Evolutionary conservation across 1,140 invertebrate genomes (phyloP), one percentile per base, ranked within the genome.

Genomic region (Druon quercuslanigerum): DNA sequence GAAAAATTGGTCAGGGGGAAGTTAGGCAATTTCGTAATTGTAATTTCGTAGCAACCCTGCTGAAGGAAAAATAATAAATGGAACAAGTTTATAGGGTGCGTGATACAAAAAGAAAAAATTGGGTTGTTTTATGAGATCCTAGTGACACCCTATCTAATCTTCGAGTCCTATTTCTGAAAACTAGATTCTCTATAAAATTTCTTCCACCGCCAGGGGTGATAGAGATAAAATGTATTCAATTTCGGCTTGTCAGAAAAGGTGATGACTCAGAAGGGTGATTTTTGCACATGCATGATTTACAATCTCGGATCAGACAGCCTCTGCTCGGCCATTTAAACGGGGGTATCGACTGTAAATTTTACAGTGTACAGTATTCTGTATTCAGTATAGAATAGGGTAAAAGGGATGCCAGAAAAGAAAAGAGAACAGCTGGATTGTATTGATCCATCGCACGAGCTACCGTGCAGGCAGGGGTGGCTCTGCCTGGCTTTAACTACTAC

Each of bases 351-450:
- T 46, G 40, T 46, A 46, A 46, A 46, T 11, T 46, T 11, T 46
- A 46, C 7, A 46, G 40, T 46, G 6, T 46, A 46, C 25, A 33
- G 25, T 33, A 33, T 33, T 33, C 40, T 46, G 40, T 46, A 46
- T 46, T 46, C 40, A 46, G 40, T 46, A 46, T 46, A 33, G 25
- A 80, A 60, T 79, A 83, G 82, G 76, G 83, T 81, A 78, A 85
- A 87, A 84, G 84, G 85, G 86, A 88, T 88, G 84, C 78, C 77
- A 84, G 87, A 89, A 89, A 88, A 84, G 87, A 89, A 89, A 88
- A 87, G 85, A 87, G 86, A 89, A 87, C 85, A 89, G 89, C 86
- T 88, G 88, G 86, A 88, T 89, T 87, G 88, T 90, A 90, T 90
- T 90, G 89, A 90, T 90, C 88, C 85, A 72, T 84, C 78, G 81